phyloP scores from a whole-genome alignment of 2,113 vertebrate genomes.

The Nymphicus hollandicus region DNA sequence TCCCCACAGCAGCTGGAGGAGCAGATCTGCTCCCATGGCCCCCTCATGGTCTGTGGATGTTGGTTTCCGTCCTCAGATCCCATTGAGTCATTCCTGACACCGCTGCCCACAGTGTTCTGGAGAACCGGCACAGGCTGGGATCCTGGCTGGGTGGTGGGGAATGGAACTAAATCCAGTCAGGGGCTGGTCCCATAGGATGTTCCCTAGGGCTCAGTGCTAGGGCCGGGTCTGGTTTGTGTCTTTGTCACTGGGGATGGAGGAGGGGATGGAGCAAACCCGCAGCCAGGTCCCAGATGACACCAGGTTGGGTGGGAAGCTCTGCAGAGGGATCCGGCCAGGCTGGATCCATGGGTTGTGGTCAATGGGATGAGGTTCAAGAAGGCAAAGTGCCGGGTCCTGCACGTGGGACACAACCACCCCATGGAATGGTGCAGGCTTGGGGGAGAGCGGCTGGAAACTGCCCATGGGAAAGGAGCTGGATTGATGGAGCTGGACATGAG shows the following conservation, averaged over 20 bases:
- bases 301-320: no score
- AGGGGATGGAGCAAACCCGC: neutral
- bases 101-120: neutral
- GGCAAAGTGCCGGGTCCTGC: neutral
- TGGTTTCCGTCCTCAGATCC: neutral
- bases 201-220: neutral
- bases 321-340: neutral
- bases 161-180: fast-evolving
- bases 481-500: neutral
- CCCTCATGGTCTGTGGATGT: neutral
- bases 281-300: fast-evolving
- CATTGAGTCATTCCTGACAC: neutral
- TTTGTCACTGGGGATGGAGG: neutral
- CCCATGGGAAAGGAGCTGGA: no score
- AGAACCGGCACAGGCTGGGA: neutral
- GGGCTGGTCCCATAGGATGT: neutral
- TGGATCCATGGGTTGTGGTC: neutral
- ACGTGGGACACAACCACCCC: neutral
- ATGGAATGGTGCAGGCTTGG: fast-evolving
- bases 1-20: neutral
- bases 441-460: neutral
- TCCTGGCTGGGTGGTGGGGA: neutral
- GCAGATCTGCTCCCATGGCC: neutral
- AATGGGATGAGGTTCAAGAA: neutral
- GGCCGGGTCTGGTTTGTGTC: no score